Base-by-base conservation (phyloP, 1,140 invertebrate genomes). In the Pseudachorutes palmiensis region DNA sequence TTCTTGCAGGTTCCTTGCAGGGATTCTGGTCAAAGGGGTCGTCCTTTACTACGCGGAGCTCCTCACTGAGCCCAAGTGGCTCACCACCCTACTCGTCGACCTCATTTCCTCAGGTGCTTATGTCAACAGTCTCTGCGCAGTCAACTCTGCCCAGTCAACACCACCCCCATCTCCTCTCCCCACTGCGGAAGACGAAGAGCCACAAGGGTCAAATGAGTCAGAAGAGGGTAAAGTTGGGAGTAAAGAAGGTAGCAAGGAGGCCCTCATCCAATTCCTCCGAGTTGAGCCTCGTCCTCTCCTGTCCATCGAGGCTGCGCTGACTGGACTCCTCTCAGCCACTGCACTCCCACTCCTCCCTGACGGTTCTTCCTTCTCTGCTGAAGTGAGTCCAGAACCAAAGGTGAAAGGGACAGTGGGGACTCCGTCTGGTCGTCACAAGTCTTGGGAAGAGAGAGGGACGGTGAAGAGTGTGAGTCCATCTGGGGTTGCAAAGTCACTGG, bases 341-440 rank as follows among this genome's bases (percentile, higher is more conserved):
- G 74, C 76, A 36, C 69, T 76, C 0, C 75, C 75, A 16, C 64
- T 77, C 22, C 57, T 77, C 16, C 72, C 75, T 1, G 72, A 74
- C 36, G 70, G 66, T 41, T 58, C 59, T 26, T 14, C 26, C 1
- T 64, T 24, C 51, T 55, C 24, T 14, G 12, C 51, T 5, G 14
- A 55, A 24, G 51, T 5, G 5, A 22, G 24, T 55, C 51, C 51
- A 55, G 24, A 5, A 14, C 12, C 51, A 16, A 5, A 19, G 19
- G 19, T 9, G 36, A 19, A 41, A 41, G 5, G 5, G 36, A 41
- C 36, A 41, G 19, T 41, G 36, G 19, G 19, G 5, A 14, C 51
- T 22, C 51, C 51, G 24, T 55, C 51, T 16, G 24, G 58, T 22
- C 33, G 65, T 32, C 65, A 67, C 26, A 59, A 63, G 16, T 70